A percentile compares a stretch with the other conserved stretches of the same genome.
Conservation (phyloP, 2,797 vertebrate genomes). For the Chrysolophus pictus region DNA sequence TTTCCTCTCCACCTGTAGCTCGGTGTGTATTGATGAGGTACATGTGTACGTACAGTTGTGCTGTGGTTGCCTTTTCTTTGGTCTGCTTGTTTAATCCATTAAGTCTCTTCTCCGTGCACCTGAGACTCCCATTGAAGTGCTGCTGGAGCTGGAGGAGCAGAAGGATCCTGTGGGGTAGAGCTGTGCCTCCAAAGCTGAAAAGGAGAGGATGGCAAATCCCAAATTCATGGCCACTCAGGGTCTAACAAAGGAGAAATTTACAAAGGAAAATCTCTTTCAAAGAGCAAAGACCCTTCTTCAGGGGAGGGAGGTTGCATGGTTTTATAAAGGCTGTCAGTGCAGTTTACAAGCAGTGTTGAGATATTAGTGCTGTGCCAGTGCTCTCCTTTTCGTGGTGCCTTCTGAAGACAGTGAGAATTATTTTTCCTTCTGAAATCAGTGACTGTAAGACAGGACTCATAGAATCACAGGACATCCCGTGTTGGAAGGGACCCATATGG, state of each 20-base stretch:
- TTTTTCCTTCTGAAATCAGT: background rate
- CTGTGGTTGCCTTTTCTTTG: background rate
- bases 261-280: background rate
- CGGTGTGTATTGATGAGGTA: background rate
- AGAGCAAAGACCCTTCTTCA: background rate
- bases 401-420: background rate
- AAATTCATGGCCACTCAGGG: background rate
- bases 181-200: background rate
- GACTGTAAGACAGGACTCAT: rapidly evolving
- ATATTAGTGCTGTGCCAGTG: rapidly evolving
- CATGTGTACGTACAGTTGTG: rapidly evolving
- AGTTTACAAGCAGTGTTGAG: rapidly evolving
- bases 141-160: background rate
- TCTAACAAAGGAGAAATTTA: background rate
- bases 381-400: background rate
- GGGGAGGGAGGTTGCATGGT: background rate
- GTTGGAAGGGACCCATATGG: too few relatives aligned
- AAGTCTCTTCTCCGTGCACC: background rate
- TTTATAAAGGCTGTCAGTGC: background rate
- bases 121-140: background rate
- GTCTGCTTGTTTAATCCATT: background rate
- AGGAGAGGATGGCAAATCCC: background rate
- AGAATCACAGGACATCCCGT: too few relatives aligned
- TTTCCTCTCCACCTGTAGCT: background rate
- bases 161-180: background rate